phyloP scores from a whole-genome alignment of 2,888 invertebrate genomes.

The Amiota minor region DNA sequence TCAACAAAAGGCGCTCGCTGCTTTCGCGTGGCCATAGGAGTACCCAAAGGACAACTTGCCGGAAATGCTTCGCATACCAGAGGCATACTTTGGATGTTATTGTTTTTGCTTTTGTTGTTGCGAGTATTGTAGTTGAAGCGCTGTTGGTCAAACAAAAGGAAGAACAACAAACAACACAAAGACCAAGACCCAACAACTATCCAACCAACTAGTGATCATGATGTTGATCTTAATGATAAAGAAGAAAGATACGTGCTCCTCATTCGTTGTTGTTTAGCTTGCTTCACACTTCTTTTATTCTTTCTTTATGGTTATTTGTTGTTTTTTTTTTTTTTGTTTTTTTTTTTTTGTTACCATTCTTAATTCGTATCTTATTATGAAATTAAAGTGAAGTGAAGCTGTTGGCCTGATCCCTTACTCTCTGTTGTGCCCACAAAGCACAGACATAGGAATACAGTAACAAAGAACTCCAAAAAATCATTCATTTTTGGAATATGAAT shows the following conservation, averaged over 20 bases:
- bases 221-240: no score
- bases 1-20: no score
- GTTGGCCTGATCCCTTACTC: background rate
- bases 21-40: no score
- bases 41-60: slow-evolving; percentile 21
- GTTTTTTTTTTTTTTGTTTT: no score
- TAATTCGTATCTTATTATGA: slow-evolving; percentile 65
- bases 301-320: background rate
- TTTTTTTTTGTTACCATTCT: slow-evolving; percentile 33
- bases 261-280: no score
- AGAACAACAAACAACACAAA: background rate
- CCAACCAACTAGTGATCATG: no score
- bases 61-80: slow-evolving; percentile 46
- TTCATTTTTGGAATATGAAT: slow-evolving; percentile 5
- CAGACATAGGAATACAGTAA: slow-evolving; percentile 18
- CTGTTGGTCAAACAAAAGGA: slow-evolving; percentile 17
- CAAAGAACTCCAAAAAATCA: slow-evolving; percentile 8
- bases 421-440: background rate
- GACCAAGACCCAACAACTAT: background rate
- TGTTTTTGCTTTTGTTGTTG: slow-evolving; percentile 43
- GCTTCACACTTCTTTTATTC: background rate
- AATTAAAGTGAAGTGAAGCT: slow-evolving; percentile 57
- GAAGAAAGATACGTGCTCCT: no score
- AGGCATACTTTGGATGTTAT: slow-evolving; percentile 34
- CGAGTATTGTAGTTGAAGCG: slow-evolving; percentile 34